phyloP scores from a whole-genome alignment of 2,888 invertebrate genomes.

The Alsophila aescularia region DNA sequence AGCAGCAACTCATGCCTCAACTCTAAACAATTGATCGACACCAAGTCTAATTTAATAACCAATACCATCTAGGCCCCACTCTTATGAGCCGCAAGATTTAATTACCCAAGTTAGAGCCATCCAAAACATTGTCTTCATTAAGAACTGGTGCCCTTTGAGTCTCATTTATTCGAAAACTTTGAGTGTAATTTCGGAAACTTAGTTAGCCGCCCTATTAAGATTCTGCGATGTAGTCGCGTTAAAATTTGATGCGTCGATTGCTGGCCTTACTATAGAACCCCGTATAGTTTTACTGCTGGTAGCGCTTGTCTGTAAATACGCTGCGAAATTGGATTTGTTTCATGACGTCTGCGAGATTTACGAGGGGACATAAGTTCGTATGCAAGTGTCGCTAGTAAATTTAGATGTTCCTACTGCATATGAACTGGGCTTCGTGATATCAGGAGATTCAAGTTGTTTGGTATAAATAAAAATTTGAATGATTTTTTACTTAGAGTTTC shows the following conservation, averaged over 20 bases:
- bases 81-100: slow-evolving; percentile 69
- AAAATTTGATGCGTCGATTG: slow-evolving; percentile 38
- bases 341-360: slow-evolving; percentile 24
- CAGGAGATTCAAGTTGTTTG: too few relatives aligned
- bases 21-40: slow-evolving; percentile 52
- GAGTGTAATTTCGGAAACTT: slow-evolving; percentile 72
- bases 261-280: not conserved
- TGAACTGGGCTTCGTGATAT: not conserved
- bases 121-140: slow-evolving; percentile 81
- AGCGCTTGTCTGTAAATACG: slow-evolving; percentile 15
- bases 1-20: slow-evolving; percentile 6
- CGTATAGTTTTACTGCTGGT: slow-evolving; percentile 22
- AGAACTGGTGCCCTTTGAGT: slow-evolving; percentile 67
- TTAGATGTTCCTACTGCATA: slow-evolving; percentile 10
- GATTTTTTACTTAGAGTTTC: too few relatives aligned
- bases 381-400: slow-evolving; percentile 23
- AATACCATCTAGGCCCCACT: slow-evolving; percentile 52
- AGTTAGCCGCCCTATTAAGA: slow-evolving; percentile 68
- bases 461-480: too few relatives aligned
- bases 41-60: slow-evolving; percentile 60
- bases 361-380: slow-evolving; percentile 21
- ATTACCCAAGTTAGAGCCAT: slow-evolving; percentile 69
- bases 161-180: slow-evolving; percentile 80
- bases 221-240: slow-evolving; percentile 56
- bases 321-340: slow-evolving; percentile 25